A percentile compares a stretch with the other conserved stretches of the same genome.
These are phyloP conservation scores for Sebastes trivittatus DNA, from an alignment of 2,797 vertebrate species.

Conservation along the genomic window DNA sequence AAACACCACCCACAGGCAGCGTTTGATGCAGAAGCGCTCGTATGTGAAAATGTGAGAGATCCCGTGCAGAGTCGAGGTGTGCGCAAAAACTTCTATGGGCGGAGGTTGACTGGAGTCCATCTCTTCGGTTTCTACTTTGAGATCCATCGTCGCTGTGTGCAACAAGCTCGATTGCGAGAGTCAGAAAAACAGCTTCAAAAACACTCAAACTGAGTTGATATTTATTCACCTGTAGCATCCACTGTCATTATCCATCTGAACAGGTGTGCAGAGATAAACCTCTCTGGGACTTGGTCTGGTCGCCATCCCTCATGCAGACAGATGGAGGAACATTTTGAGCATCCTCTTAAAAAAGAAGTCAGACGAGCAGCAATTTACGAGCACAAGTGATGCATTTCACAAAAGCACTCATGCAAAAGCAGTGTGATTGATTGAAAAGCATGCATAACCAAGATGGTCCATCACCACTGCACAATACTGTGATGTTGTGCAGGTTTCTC, in stretches of 20 bases:
- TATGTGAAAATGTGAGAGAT: slow-evolving; percentile 98
- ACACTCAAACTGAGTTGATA: slow-evolving; percentile 6
- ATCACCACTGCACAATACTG: slow-evolving; percentile 12
- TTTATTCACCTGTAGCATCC: slow-evolving; percentile 68
- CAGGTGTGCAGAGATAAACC: slow-evolving; percentile 35
- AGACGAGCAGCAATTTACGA: background rate
- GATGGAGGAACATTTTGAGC: slow-evolving; percentile 9
- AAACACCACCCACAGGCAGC: slow-evolving; percentile 92
- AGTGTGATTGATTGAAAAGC: background rate
- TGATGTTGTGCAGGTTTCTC: slow-evolving; percentile 22
- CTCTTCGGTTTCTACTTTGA: slow-evolving; percentile 92
- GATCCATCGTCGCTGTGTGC: slow-evolving; percentile 85
- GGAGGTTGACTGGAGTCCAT: slow-evolving; percentile 88
- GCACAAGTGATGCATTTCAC: slow-evolving; percentile 19
- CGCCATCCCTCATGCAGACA: slow-evolving; percentile 51
- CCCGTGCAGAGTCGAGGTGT: slow-evolving; percentile 95
- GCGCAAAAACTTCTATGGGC: slow-evolving; percentile 94
- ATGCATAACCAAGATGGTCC: slow-evolving; percentile 22
- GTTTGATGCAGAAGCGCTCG: slow-evolving; percentile 90
- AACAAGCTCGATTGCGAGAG: slow-evolving; percentile 1
- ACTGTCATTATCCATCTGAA: slow-evolving; percentile 31
- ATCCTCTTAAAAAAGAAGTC: slow-evolving; percentile 38
- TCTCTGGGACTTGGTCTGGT: slow-evolving; percentile 25
- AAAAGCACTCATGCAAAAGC: background rate
- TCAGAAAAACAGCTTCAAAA: slow-evolving; percentile 15